phyloP scores from a whole-genome alignment of 2,888 invertebrate genomes.

The Isotomurus palustris region DNA sequence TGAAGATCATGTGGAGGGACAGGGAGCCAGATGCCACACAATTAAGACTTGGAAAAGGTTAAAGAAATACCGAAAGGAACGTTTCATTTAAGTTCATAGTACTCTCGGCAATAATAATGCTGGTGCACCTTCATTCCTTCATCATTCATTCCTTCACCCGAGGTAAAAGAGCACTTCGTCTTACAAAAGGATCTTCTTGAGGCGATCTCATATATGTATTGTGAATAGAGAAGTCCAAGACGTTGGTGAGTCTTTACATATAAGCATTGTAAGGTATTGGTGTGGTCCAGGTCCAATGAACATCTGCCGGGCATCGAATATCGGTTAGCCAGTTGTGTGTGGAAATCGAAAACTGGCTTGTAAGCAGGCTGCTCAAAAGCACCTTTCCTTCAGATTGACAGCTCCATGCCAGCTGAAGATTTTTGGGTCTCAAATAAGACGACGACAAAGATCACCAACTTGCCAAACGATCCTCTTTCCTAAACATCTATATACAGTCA shows the following conservation, averaged over 20 bases:
- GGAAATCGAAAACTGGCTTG: neutral
- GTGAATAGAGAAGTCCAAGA: neutral
- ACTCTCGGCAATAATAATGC: no score
- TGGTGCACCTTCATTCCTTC: no score
- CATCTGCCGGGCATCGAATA: slow-evolving; percentile 8
- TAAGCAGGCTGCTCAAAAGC: neutral
- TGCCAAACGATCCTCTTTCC: neutral
- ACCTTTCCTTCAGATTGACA: slow-evolving; percentile 1
- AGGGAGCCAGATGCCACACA: no score
- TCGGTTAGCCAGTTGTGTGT: neutral
- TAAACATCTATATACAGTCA: no score
- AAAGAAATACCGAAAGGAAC: no score
- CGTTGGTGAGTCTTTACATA: neutral
- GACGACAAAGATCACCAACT: neutral
- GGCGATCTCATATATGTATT: neutral
- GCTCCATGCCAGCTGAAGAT: slow-evolving; percentile 1
- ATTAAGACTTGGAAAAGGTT: no score
- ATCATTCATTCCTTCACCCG: no score
- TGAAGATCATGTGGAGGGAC: no score
- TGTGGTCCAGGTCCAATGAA: slow-evolving; percentile 10
- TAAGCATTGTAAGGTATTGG: no score
- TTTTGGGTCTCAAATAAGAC: neutral
- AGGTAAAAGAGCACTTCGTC: no score
- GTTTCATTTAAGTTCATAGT: no score
- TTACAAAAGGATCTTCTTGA: no score